phyloP scores from a whole-genome alignment of 2,113 vertebrate species.

The Xiphorhynchus elegans region DNA sequence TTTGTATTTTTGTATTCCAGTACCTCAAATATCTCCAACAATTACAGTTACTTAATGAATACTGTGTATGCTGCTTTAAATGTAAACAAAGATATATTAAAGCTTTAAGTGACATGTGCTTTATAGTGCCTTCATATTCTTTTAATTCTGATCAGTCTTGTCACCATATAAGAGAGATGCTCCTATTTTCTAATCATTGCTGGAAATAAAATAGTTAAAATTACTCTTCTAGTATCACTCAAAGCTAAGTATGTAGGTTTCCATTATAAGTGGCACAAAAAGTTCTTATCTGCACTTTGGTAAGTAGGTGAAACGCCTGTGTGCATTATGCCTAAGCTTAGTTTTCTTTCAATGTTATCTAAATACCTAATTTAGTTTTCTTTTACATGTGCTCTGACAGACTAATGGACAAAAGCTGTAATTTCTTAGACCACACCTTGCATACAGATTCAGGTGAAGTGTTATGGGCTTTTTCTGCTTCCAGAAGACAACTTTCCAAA shows the following conservation, averaged over 20 bases:
- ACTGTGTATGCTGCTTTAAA: background rate
- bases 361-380: slow-evolving; percentile 2
- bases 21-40: background rate
- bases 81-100: background rate
- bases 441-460: background rate
- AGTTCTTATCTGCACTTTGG: slow-evolving; percentile 12
- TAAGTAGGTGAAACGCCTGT: background rate
- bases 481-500: background rate
- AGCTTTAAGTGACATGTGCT: background rate
- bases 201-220: slow-evolving; percentile 38
- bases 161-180: background rate
- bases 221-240: background rate
- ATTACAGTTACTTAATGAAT: background rate
- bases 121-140: background rate
- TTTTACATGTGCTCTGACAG: background rate
- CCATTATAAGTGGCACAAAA: slow-evolving; percentile 27
- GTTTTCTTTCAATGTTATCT: slow-evolving; percentile 41
- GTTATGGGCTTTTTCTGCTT: background rate
- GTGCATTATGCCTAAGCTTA: background rate
- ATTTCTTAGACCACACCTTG: background rate
- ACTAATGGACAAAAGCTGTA: background rate
- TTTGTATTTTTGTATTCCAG: background rate
- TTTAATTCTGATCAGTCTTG: background rate
- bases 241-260: slow-evolving; percentile 22
- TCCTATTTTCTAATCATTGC: background rate